Evolutionary conservation across 2,797 vertebrate species (phyloP), one percentile per base, ranked within the genome.

Genomic region (Lacerta bilineata): DNA sequence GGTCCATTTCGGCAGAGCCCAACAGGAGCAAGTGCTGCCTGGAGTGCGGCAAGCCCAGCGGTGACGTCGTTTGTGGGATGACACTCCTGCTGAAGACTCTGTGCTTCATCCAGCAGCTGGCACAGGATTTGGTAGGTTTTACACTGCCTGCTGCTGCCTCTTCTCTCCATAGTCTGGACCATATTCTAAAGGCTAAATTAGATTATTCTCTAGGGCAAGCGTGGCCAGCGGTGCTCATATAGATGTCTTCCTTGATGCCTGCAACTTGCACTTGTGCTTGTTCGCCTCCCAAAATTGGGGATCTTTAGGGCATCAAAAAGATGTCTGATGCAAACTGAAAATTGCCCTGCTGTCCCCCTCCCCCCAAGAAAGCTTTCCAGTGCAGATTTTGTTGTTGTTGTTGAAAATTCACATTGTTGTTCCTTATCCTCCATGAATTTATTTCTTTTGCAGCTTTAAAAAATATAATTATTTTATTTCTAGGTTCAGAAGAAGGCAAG

Each of bases 51-150:
- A 96, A 88, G 4, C 85, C 93, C 0, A 87, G 95, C 36, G 93
- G 93, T 0, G 95, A 97, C 20, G 87, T 93, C 0, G 95, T 98
- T 39, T 97, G 97, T 8, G 98, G 98, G 82, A 98, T 98, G 72
- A 97, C 97, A 1, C 97, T 99, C 18, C 97, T 99, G 36, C 98
- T 98, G 88, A 99, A 97, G 95, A 99, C 98, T 0, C 97, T 99
- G 29, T 97, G 98, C 93, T 99, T 99, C 96, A 97, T 98, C 91
- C 98, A 99, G 93, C 98, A 99, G 95, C 98, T 99, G 10, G 98
- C 99, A 18, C 97, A 97, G 92, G 98, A 99, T 93, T 96, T 98
- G 98, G 99, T 99, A 97, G 91, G 92, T 91, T 75, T 17, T 2
- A 2, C 27, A 1, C 36, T 8, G 2, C 4, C 2, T 29, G 13